These are phyloP conservation scores for Gryllus longicercus DNA, from an alignment of 2,888 invertebrate genomes.

Conservation along the genomic window DNA sequence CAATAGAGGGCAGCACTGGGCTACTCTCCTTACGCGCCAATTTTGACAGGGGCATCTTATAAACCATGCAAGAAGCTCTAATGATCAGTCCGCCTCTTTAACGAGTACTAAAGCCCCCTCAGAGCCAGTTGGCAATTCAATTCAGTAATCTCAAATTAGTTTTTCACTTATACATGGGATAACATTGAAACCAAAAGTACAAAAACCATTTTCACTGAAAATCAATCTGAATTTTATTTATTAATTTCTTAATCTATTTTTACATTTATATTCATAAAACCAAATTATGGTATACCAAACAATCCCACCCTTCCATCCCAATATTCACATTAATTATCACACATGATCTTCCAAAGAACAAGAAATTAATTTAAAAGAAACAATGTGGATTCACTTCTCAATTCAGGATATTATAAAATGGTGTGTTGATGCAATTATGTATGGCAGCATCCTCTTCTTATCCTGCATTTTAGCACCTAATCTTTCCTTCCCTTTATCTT, in stretches of 20 bases:
- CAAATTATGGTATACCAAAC: no score
- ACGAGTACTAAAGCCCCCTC: neutral
- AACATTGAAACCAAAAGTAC: neutral
- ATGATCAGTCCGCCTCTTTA: neutral
- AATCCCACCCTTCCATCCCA: neutral
- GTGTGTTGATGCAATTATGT: neutral
- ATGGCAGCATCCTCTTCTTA: slow-evolving; percentile 4
- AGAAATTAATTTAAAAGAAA: neutral
- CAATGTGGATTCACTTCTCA: neutral
- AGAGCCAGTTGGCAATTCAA: neutral
- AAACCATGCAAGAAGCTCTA: neutral
- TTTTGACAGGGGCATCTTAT: neutral
- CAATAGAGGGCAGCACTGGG: neutral
- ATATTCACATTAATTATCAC: neutral
- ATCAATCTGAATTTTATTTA: no score
- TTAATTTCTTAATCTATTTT: no score
- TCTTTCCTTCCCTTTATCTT: neutral
- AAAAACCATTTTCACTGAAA: neutral
- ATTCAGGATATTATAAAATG: neutral
- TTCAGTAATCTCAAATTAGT: neutral
- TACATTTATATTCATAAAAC: no score
- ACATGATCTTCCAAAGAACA: neutral
- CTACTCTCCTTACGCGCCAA: neutral
- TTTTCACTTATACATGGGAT: neutral
- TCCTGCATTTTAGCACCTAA: slow-evolving; percentile 9